A percentile compares a stretch with the other conserved stretches of the same genome.
Conservation (phyloP, 2,797 vertebrate species). For the Falco naumanni region DNA sequence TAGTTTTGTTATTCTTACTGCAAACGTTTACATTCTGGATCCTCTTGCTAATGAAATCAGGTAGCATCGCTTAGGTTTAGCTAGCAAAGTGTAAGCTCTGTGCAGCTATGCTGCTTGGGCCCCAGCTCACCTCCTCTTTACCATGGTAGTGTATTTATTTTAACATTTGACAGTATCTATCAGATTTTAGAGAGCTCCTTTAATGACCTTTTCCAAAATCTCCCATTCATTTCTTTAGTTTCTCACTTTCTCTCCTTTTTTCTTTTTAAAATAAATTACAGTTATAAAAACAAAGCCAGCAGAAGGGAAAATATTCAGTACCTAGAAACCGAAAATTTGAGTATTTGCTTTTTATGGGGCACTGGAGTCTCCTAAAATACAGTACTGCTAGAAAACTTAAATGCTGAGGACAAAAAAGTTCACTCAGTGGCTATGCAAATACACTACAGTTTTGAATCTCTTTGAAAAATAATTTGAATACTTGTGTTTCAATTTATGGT, state of each 20-base stretch:
- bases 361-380: slow-evolving; percentile 86
- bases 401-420: slow-evolving; percentile 71
- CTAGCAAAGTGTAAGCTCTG: slow-evolving; percentile 9
- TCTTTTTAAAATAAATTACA: slow-evolving; percentile 87
- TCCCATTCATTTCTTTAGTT: slow-evolving; percentile 67
- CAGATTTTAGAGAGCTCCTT: slow-evolving; percentile 76
- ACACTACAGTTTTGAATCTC: slow-evolving; percentile 71
- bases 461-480: slow-evolving; percentile 80
- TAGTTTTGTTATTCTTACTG: slow-evolving; percentile 17
- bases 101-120: background rate
- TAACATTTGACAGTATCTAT: slow-evolving; percentile 56
- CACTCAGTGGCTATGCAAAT: slow-evolving; percentile 74
- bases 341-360: slow-evolving; percentile 86
- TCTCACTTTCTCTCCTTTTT: slow-evolving; percentile 72
- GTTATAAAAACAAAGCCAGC: slow-evolving; percentile 86
- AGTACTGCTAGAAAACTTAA: slow-evolving; percentile 86
- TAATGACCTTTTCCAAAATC: slow-evolving; percentile 84
- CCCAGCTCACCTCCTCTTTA: background rate
- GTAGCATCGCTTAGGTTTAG: slow-evolving; percentile 25
- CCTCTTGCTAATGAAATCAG: slow-evolving; percentile 24
- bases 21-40: slow-evolving; percentile 46
- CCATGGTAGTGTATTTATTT: slow-evolving; percentile 4
- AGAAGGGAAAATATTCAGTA: slow-evolving; percentile 83
- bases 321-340: slow-evolving; percentile 82
- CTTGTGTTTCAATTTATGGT: slow-evolving; percentile 71